phyloP scores from a whole-genome alignment of 1,140 invertebrate genomes.

The Acromyrmex heyeri region DNA sequence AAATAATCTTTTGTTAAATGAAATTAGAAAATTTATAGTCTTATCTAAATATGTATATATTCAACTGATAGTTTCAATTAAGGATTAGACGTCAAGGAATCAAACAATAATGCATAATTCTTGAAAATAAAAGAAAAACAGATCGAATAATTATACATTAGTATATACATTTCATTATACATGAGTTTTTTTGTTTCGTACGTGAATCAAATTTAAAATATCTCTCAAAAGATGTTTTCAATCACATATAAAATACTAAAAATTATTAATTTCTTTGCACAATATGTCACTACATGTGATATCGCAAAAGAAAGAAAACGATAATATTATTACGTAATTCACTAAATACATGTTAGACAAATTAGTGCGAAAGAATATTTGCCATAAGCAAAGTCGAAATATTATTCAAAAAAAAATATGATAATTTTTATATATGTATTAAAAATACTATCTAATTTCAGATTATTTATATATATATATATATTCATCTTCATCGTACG shows the following conservation, averaged over 20 bases:
- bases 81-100: not conserved
- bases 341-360: conserved; percentile 12
- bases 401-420: conserved; percentile 15
- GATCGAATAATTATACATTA: conserved; percentile 17
- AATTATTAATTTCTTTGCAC: conserved; percentile 11
- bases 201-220: conserved; percentile 25
- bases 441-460: conserved; percentile 58
- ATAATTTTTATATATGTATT: conserved; percentile 12
- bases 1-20: conserved; percentile 31
- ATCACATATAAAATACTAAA: conserved; percentile 12
- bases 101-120: conserved; percentile 6
- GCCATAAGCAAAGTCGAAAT: conserved; percentile 37
- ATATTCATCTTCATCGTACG: conserved; percentile 23
- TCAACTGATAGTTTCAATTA: not conserved
- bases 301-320: not conserved
- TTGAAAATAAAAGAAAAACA: conserved; percentile 1
- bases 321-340: conserved; percentile 9
- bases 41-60: not conserved
- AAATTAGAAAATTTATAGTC: conserved; percentile 29
- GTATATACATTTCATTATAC: conserved; percentile 30
- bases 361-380: conserved; percentile 50
- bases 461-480: conserved; percentile 4
- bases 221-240: not conserved
- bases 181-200: not conserved
- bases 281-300: conserved; percentile 1